phyloP scores from a whole-genome alignment of 1,140 invertebrate genomes.

The Drosophila burlai region DNA sequence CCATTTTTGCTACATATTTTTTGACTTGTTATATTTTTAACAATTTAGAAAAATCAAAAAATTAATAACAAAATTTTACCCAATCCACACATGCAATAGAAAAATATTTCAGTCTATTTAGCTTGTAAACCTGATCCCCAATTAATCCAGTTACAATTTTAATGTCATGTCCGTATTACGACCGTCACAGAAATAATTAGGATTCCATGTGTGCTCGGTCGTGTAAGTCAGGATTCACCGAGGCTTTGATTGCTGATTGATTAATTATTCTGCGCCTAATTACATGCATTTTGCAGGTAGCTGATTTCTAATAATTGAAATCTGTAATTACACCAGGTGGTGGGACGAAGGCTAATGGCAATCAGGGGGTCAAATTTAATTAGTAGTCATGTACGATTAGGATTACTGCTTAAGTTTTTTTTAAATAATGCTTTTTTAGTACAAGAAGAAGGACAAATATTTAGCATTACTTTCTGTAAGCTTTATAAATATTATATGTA shows the following conservation, averaged over 20 bases:
- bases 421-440: background rate
- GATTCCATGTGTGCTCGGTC: conserved; percentile 1
- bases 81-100: no score
- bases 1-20: no score
- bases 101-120: background rate
- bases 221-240: background rate
- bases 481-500: background rate
- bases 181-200: conserved; percentile 10
- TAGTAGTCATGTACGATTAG: background rate
- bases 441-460: background rate
- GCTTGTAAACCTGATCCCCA: background rate
- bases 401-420: background rate
- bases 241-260: conserved; percentile 32
- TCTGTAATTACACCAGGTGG: background rate
- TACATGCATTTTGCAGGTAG: conserved; percentile 24
- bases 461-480: background rate
- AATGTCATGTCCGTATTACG: background rate
- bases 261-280: conserved; percentile 35
- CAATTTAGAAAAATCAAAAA: background rate
- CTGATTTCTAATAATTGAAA: conserved; percentile 12
- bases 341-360: background rate
- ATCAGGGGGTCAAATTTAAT: background rate
- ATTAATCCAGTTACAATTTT: conserved; percentile 8
- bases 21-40: background rate
- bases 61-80: background rate